Percentiles rank a stretch among this genome's conserved stretches.
These are phyloP conservation scores for Trichopoda pennipes DNA, from an alignment of 2,888 invertebrate genomes.

Conservation along the genomic window DNA sequence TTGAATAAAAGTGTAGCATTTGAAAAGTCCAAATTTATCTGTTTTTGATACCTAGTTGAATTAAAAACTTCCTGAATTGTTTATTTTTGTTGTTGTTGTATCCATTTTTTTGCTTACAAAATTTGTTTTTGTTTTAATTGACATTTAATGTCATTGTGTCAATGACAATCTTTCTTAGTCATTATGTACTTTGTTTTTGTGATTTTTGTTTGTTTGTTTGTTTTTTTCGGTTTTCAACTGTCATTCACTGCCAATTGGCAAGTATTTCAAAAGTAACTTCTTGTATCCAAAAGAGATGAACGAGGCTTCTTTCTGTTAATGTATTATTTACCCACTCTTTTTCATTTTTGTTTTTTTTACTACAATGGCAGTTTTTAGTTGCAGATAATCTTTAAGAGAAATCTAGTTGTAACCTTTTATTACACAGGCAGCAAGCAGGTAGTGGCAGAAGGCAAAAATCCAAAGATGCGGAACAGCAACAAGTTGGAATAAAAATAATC, in stretches of 20 bases:
- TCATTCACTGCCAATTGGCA: slow-evolving; percentile 68
- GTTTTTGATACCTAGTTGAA: background rate
- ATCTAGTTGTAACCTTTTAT: slow-evolving; percentile 62
- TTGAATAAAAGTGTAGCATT: slow-evolving; percentile 26
- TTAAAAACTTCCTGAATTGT: slow-evolving; percentile 6
- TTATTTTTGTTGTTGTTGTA: background rate
- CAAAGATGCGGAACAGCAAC: slow-evolving; percentile 7
- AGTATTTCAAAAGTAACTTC: slow-evolving; percentile 55
- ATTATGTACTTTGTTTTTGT: slow-evolving; percentile 40
- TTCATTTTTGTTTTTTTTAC: slow-evolving; percentile 1
- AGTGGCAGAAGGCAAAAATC: slow-evolving; percentile 5
- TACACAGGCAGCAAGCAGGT: slow-evolving; percentile 35
- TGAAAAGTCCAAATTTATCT: slow-evolving; percentile 15
- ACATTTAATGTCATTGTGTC: slow-evolving; percentile 71
- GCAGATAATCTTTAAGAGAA: slow-evolving; percentile 59
- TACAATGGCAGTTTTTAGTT: slow-evolving; percentile 10
- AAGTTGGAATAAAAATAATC: slow-evolving; percentile 38
- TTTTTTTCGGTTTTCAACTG: slow-evolving; percentile 56
- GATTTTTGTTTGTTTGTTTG: slow-evolving; percentile 5
- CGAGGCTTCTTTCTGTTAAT: slow-evolving; percentile 51
- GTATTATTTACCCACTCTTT: slow-evolving; percentile 58
- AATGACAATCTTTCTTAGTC: slow-evolving; percentile 63
- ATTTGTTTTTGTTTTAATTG: slow-evolving; percentile 68
- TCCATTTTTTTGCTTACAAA: slow-evolving; percentile 20
- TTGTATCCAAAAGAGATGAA: slow-evolving; percentile 10